A percentile compares a stretch with the other conserved stretches of the same genome.
Conservation (phyloP, 1,140 invertebrate species). For the Rhagoletis zephyria region DNA sequence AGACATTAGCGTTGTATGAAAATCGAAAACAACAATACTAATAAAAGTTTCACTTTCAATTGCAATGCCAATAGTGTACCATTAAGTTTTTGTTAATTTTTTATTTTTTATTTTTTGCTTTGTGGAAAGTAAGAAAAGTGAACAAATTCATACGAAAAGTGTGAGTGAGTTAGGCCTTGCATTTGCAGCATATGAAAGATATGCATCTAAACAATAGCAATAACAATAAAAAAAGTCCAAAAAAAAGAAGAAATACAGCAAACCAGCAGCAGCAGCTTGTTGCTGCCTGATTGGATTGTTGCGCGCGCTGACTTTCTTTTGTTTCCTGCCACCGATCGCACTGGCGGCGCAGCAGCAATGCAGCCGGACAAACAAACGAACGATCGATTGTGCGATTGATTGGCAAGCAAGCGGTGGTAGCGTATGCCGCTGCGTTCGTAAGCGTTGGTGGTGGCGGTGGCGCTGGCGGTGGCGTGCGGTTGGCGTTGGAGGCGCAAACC, state of each 20-base stretch:
- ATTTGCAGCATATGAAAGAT: slow-evolving; percentile 4
- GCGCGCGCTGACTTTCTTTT: slow-evolving; percentile 41
- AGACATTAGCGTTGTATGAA: neutral
- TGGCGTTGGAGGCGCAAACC: neutral
- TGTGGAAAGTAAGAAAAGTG: neutral
- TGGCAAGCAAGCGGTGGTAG: neutral
- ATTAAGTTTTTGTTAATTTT: neutral
- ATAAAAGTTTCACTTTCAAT: slow-evolving; percentile 48
- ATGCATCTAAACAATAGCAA: slow-evolving; percentile 26
- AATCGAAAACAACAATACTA: slow-evolving; percentile 40
- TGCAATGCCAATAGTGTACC: slow-evolving; percentile 1
- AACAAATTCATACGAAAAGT: neutral
- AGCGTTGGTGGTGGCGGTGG: slow-evolving; percentile 13
- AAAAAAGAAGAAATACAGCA: no score
- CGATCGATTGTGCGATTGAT: slow-evolving; percentile 38
- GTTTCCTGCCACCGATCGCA: neutral
- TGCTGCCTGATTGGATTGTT: slow-evolving; percentile 2
- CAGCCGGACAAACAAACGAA: neutral
- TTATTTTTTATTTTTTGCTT: neutral
- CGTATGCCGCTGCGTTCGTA: neutral
- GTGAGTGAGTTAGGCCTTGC: slow-evolving; percentile 21
- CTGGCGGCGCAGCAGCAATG: neutral
- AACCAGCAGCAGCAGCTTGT: neutral
- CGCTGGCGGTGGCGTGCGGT: no score
- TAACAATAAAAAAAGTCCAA: slow-evolving; percentile 22